These are phyloP conservation scores for Nerophis ophidion DNA, from an alignment of 2,113 vertebrate species.

Conservation along the genomic window DNA sequence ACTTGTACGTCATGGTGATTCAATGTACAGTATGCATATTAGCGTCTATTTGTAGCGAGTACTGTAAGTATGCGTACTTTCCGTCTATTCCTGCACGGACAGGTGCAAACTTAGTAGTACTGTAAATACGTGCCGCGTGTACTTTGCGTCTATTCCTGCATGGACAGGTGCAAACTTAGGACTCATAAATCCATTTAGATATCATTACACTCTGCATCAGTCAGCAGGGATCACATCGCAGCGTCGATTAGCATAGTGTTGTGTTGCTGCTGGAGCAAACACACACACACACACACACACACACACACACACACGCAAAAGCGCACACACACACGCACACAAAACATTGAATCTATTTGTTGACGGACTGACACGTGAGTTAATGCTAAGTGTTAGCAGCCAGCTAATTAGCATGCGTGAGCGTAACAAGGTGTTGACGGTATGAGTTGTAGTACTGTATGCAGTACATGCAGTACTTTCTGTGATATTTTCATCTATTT, in stretches of 20 bases:
- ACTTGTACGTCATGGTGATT: no score
- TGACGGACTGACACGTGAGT: conserved; percentile 27
- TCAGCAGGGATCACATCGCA: conserved; percentile 45
- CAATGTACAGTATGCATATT: no score
- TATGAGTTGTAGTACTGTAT: no score
- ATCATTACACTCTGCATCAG: conserved; percentile 63
- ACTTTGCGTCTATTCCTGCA: conserved; percentile 59
- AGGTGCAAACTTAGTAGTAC: conserved; percentile 4
- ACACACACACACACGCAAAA: conserved; percentile 19
- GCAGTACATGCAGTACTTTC: no score
- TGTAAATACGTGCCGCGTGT: conserved; percentile 32
- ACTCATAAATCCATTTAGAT: conserved; percentile 65
- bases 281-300: neutral
- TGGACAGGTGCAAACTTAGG: conserved; percentile 61
- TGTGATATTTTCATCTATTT: no score
- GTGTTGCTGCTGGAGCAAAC: neutral
- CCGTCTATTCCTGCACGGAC: no score
- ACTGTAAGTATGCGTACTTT: no score
- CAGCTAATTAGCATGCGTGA: conserved; percentile 55
- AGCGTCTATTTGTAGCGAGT: no score
- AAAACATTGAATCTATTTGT: conserved; percentile 7
- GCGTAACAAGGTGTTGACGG: conserved; percentile 71
- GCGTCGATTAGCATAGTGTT: conserved; percentile 53
- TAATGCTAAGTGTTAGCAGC: conserved; percentile 62
- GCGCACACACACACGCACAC: neutral